These are phyloP conservation scores for Megaustenia siamemsis DNA, from an alignment of 2,888 invertebrate species.

Conservation along the genomic window DNA sequence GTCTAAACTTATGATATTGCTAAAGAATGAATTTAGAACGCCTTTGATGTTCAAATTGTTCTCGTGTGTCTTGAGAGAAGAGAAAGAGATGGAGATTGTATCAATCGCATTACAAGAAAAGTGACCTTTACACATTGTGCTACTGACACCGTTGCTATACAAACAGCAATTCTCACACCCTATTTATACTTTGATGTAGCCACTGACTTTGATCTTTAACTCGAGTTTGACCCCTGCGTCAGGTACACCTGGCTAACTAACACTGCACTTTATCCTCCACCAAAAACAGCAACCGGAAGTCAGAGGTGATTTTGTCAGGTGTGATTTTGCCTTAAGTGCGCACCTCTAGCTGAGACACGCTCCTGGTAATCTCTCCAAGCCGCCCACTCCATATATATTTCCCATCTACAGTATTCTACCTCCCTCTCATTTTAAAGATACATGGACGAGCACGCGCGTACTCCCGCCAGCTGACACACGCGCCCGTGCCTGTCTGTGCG, in stretches of 20 bases:
- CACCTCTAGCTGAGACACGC: neutral
- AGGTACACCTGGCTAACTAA: neutral
- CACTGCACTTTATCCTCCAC: neutral
- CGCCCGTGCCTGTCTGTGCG: neutral
- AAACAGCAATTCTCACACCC: no score
- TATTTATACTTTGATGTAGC: no score
- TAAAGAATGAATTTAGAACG: no score
- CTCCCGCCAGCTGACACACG: neutral
- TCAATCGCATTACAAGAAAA: no score
- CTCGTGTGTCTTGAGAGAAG: no score
- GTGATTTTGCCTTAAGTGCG: neutral
- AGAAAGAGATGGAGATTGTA: no score
- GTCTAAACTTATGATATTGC: no score
- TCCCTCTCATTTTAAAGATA: neutral
- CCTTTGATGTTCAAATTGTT: no score
- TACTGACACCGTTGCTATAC: no score
- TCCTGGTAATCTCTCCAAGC: neutral
- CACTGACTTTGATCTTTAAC: neutral
- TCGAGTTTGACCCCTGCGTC: neutral
- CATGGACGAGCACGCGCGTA: neutral
- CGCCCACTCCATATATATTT: neutral
- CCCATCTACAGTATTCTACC: no score
- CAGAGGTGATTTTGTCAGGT: neutral
- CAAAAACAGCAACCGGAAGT: constrained; percentile 6
- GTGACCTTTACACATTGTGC: no score